These are phyloP conservation scores for Periophthalmus modestus DNA, from an alignment of 2,113 vertebrate species.

Conservation along the genomic window DNA sequence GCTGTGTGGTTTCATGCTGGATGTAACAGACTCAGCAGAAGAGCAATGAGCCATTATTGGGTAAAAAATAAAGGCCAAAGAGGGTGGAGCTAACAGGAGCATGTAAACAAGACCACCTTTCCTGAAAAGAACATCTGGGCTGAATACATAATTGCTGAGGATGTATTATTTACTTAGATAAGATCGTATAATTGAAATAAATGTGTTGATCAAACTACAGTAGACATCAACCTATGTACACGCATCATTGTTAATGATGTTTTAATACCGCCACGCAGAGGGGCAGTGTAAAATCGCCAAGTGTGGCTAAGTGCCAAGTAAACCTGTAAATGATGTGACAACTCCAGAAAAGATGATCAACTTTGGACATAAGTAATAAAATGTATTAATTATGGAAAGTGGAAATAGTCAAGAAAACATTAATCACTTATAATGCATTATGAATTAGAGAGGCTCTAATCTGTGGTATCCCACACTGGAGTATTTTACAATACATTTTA, in stretches of 20 bases:
- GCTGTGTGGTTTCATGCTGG: conserved; percentile 13
- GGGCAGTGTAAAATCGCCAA: neutral
- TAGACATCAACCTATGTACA: neutral
- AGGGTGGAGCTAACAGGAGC: conserved; percentile 30
- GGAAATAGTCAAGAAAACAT: neutral
- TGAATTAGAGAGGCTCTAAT: neutral
- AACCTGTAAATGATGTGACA: neutral
- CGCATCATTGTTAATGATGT: neutral
- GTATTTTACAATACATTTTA: no score
- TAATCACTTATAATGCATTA: neutral
- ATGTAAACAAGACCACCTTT: conserved; percentile 24
- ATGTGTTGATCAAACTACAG: neutral
- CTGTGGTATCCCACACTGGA: neutral
- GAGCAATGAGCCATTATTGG: conserved; percentile 3
- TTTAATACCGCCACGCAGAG: neutral
- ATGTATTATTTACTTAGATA: neutral
- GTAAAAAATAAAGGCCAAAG: conserved; percentile 23
- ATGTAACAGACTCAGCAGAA: conserved; percentile 59
- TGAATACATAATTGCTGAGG: neutral
- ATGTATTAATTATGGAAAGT: neutral
- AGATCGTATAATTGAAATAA: neutral
- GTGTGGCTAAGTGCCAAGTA: neutral
- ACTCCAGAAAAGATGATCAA: neutral
- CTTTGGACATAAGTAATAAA: no score
- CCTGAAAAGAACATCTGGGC: conserved; percentile 34